A percentile compares a stretch with the other conserved stretches of the same genome.
Evolutionary conservation across 2,797 vertebrate genomes (phyloP).

Genomic region (Sebastes dallii): DNA sequence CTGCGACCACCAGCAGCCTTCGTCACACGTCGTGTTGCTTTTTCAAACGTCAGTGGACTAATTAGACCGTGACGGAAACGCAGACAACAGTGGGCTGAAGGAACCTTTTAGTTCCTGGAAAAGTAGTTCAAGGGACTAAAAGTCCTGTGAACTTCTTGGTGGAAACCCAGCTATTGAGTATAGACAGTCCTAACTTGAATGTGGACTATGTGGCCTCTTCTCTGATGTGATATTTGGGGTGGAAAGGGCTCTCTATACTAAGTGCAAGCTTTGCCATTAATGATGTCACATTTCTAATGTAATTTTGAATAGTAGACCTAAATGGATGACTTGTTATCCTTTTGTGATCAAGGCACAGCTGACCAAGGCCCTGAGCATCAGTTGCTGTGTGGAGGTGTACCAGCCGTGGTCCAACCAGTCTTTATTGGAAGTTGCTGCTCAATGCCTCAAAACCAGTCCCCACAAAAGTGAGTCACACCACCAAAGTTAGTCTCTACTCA

Average conservation of each 20-base stretch:
- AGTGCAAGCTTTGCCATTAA: not conserved
- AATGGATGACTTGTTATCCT: not conserved
- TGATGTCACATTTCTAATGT: not conserved
- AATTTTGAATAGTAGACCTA: not conserved
- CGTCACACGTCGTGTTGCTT: no score
- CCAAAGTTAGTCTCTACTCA: not conserved
- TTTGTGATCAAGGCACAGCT: conserved; percentile 57
- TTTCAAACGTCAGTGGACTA: no score
- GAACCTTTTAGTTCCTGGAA: no score
- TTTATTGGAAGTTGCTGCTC: conserved; percentile 74
- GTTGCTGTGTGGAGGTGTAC: conserved; percentile 83
- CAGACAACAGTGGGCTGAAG: no score
- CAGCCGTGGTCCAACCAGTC: conserved; percentile 79
- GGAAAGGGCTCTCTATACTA: not conserved
- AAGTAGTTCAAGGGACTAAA: no score
- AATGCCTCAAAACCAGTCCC: conserved; percentile 58
- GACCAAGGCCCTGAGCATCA: conserved; percentile 66
- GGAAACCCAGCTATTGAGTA: not conserved
- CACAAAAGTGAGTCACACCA: conserved; percentile 41
- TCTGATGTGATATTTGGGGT: not conserved
- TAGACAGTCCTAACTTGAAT: not conserved
- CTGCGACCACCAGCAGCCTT: no score
- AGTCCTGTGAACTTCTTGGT: no score
- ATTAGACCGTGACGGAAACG: no score
- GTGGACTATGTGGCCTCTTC: not conserved